Base-by-base conservation (phyloP, 2,797 vertebrate species). In the Myotis pilosus region DNA sequence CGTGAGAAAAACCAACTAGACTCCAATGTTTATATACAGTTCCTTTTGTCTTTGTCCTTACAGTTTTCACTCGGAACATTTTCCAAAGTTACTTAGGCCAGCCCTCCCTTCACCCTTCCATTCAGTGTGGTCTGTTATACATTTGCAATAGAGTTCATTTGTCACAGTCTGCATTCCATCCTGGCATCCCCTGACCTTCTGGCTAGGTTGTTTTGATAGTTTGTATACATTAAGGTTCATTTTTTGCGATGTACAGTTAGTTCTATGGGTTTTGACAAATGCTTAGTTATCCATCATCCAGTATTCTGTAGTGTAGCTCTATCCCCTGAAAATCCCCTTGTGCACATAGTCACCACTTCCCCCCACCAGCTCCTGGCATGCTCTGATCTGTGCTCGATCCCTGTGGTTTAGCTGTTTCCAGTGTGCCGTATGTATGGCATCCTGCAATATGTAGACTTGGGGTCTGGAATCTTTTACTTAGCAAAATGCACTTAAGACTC, bases 321-420 rank as follows among this genome's bases (percentile, higher is more conserved):
- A 3, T 30, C 23, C 17, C 69, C 72, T 8, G 28, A 28, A n/a
- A 23, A 23, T 12, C 30, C 25, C 49, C 55, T 0, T 0, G 3
- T 33, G 44, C 4, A 3, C 15, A 2, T 28, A 4, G 13, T 6
- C 33, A 8, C 72, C 4, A 3, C 28, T 19, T 2, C n/a, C 41
- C 2, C 6, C 6, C 11, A 0, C 36, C 55, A 25, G 36, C 22
- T n/a, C 36, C 38, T 41, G 36, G 47, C 38, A 5, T 0, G 9
- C 57, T 41, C 2, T 13, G 69, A 3, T 23, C 49, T 3, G 2
- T 25, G 38, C 33, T 53, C 23, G 11, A 6, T 13, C 76, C 30
- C 60, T 3, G 2, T 17, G 49, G 57, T 36, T 81, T 57, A 4
- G 1, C 38, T 33, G 19, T 68, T 51, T 38, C 82, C 12, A 12